Evolutionary conservation across 2,888 invertebrate species (phyloP).

Genomic region (Melikaiella ostensackeni): DNA sequence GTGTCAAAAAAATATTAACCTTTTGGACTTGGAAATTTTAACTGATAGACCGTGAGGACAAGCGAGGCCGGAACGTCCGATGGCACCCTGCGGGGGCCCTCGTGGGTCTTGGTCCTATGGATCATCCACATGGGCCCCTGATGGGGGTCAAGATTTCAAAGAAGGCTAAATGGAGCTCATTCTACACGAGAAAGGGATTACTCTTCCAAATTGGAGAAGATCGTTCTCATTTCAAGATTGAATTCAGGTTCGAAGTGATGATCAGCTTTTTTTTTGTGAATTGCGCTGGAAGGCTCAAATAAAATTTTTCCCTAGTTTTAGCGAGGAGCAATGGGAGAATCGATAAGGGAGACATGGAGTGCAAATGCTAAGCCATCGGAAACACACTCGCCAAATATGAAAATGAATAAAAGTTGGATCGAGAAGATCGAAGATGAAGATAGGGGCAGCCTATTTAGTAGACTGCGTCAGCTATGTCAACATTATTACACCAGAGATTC

Average conservation of each 20-base stretch:
- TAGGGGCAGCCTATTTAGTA: constrained; percentile 65
- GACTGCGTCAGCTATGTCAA: constrained; percentile 69
- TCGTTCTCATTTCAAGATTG: background rate
- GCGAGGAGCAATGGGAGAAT: background rate
- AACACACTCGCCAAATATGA: constrained; percentile 19
- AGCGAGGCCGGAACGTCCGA: too few relatives aligned
- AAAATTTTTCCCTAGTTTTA: background rate
- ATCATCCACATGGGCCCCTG: too few relatives aligned
- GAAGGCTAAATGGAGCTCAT: too few relatives aligned
- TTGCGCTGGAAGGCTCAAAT: background rate
- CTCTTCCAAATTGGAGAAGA: too few relatives aligned
- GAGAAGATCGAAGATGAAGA: constrained; percentile 50
- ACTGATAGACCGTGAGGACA: too few relatives aligned
- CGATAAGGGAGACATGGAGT: background rate
- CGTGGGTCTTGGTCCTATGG: too few relatives aligned
- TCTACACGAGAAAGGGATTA: too few relatives aligned
- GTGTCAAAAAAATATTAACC: too few relatives aligned
- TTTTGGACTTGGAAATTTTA: too few relatives aligned
- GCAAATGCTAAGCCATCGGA: constrained; percentile 14
- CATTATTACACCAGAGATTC: constrained; percentile 73
- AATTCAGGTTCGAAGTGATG: background rate
- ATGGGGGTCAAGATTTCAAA: too few relatives aligned
- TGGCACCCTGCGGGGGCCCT: too few relatives aligned
- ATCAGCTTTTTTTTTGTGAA: too few relatives aligned
- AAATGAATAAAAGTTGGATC: constrained; percentile 47